A percentile compares a stretch with the other conserved stretches of the same genome.
These are phyloP conservation scores for Bombyx mori DNA, from an alignment of 1,140 invertebrate genomes.

Conservation along the genomic window DNA sequence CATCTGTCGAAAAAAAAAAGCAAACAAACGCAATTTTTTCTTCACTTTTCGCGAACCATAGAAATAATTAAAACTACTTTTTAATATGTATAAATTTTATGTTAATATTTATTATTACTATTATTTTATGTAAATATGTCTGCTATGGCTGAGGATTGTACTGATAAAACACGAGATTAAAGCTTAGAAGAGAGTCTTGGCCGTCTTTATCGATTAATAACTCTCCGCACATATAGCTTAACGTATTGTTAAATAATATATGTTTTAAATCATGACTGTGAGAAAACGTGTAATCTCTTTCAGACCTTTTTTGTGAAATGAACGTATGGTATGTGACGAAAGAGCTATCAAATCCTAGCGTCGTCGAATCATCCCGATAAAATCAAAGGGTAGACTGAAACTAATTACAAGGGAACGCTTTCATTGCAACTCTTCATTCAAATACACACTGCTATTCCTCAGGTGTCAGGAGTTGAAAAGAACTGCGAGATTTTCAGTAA, in stretches of 20 bases:
- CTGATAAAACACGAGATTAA: not conserved
- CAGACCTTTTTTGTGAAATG: not conserved
- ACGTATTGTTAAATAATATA: too few relatives aligned
- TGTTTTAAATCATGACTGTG: not conserved
- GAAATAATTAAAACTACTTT: not conserved
- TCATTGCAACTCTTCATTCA: constrained; percentile 1
- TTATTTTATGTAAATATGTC: not conserved
- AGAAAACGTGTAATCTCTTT: not conserved
- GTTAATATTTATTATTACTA: not conserved
- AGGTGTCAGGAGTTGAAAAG: not conserved
- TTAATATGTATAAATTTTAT: not conserved
- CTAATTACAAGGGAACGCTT: constrained; percentile 9
- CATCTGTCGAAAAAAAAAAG: too few relatives aligned
- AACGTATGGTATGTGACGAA: not conserved
- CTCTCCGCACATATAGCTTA: too few relatives aligned
- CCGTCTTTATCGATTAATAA: too few relatives aligned
- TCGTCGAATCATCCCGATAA: constrained; percentile 1
- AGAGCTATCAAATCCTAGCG: constrained; percentile 1
- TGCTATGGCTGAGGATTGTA: not conserved
- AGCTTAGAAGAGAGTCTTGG: not conserved
- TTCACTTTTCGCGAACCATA: not conserved
- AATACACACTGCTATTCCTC: not conserved
- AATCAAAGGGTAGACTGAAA: constrained; percentile 8
- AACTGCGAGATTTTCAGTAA: too few relatives aligned
- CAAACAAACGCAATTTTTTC: not conserved